Evolutionary conservation across 2,888 invertebrate genomes (phyloP).

Genomic region (Leptopilina myrica): DNA sequence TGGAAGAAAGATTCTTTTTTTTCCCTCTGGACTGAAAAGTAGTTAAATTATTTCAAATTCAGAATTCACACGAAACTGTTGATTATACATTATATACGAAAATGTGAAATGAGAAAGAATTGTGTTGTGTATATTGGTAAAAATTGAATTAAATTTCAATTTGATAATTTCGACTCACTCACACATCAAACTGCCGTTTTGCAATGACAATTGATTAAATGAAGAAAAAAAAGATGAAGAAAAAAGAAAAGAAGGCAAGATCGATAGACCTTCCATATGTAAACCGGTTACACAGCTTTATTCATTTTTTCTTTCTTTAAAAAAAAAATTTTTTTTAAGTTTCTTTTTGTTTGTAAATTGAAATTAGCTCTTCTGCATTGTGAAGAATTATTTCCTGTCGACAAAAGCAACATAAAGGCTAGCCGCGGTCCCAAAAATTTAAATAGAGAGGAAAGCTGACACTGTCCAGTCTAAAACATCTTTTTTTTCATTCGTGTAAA

Average conservation of each 20-base stretch:
- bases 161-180: slow-evolving; percentile 10
- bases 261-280: slow-evolving; percentile 50
- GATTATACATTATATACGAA: not conserved
- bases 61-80: not conserved
- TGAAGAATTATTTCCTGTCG: slow-evolving; percentile 41
- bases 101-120: slow-evolving; percentile 28
- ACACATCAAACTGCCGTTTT: slow-evolving; percentile 35
- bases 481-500: slow-evolving; percentile 42
- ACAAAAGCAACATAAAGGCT: slow-evolving; percentile 38
- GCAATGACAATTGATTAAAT: slow-evolving; percentile 55
- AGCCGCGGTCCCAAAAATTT: slow-evolving; percentile 40
- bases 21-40: slow-evolving; percentile 5
- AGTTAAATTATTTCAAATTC: not conserved
- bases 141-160: slow-evolving; percentile 33
- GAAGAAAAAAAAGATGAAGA: slow-evolving; percentile 46
- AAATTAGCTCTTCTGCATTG: slow-evolving; percentile 40
- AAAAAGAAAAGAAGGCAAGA: slow-evolving; percentile 48
- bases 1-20: not conserved
- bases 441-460: slow-evolving; percentile 46
- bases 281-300: slow-evolving; percentile 52
- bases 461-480: slow-evolving; percentile 26
- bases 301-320: slow-evolving; percentile 10
- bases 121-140: not conserved
- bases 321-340: not conserved
- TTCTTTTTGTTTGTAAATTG: slow-evolving; percentile 42